phyloP scores from a whole-genome alignment of 2,797 vertebrate species.

The Paedocypris micromegethes region DNA sequence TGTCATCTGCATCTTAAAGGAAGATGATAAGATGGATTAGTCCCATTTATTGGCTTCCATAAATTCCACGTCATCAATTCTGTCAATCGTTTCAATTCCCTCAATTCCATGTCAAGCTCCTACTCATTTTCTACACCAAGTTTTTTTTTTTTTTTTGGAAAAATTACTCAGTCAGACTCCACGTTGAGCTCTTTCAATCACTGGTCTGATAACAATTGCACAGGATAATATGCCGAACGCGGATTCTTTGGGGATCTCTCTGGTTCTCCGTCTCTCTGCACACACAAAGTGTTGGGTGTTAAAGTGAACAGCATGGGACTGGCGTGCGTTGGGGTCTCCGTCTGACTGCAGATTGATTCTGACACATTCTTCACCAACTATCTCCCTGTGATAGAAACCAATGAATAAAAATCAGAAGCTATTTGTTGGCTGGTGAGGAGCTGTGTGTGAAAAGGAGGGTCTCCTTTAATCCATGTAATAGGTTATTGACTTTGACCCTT shows the following conservation, averaged over 20 bases:
- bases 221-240: neutral
- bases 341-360: constrained; percentile 64
- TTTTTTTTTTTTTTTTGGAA: neutral
- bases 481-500: constrained; percentile 69
- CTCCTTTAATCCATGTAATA: constrained; percentile 67
- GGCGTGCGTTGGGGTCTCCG: constrained; percentile 51
- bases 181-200: neutral
- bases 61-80: no score
- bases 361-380: constrained; percentile 66
- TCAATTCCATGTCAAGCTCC: no score
- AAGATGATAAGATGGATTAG: no score
- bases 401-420: constrained; percentile 78
- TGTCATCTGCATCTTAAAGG: no score
- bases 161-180: neutral
- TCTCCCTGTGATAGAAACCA: constrained; percentile 69
- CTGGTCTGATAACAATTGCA: constrained; percentile 1
- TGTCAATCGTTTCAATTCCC: no score
- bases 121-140: no score
- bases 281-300: constrained; percentile 59
- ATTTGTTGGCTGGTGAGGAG: constrained; percentile 63
- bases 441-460: constrained; percentile 53
- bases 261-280: constrained; percentile 30
- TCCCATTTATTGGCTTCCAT: no score
- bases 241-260: constrained; percentile 17
- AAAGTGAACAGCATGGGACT: constrained; percentile 51